Percentiles rank a stretch among this genome's conserved stretches.
phyloP scores from a whole-genome alignment of 2,888 invertebrate genomes.

The Aporophyla lueneburgensis region DNA sequence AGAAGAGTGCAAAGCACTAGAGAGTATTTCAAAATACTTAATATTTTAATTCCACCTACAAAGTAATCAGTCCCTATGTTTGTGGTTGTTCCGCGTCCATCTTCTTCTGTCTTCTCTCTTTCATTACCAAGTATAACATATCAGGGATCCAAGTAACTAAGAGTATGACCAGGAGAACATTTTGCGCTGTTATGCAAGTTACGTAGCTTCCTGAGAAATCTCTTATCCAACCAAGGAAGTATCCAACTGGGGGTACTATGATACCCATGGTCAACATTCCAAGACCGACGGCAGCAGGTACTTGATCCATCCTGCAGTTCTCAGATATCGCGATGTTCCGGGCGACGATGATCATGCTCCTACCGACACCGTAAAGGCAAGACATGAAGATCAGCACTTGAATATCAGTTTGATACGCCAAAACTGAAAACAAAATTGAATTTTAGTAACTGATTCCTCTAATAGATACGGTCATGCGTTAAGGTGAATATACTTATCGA shows the following conservation, averaged over 20 bases:
- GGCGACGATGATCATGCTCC: conserved; percentile 94
- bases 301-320: conserved; percentile 90
- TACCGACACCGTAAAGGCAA: conserved; percentile 92
- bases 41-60: conserved; percentile 45
- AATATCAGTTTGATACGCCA: conserved; percentile 91
- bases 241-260: conserved; percentile 92
- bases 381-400: conserved; percentile 89
- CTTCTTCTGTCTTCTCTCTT: conserved; percentile 77
- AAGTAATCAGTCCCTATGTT: conserved; percentile 66
- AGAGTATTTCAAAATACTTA: conserved; percentile 63
- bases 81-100: conserved; percentile 73
- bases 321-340: conserved; percentile 93
- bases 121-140: conserved; percentile 82
- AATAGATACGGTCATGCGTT: conserved; percentile 15
- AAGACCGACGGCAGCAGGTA: conserved; percentile 93
- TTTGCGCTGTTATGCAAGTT: conserved; percentile 92
- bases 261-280: conserved; percentile 94
- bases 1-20: conserved; percentile 45
- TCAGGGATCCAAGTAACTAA: conserved; percentile 91
- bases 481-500: conserved; percentile 46
- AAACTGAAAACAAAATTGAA: conserved; percentile 82
- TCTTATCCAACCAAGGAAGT: conserved; percentile 92
- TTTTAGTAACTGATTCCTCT: conserved; percentile 17
- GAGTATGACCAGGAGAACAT: conserved; percentile 89
- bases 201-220: conserved; percentile 92